Conservation (phyloP, 2,113 vertebrate species). For the Aramus guarauna region DNA sequence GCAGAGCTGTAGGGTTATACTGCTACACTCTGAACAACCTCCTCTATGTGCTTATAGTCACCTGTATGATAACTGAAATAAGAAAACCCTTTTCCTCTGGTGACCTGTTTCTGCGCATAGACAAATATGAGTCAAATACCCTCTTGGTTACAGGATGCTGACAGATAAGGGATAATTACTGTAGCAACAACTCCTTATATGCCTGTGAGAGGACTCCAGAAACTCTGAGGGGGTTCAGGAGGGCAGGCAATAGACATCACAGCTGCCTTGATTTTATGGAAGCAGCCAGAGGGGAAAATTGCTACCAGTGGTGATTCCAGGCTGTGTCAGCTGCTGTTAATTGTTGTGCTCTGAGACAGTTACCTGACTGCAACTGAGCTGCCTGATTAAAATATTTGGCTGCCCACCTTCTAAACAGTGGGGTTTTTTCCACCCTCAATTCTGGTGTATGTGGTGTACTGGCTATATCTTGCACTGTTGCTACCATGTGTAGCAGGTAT, state of each 20-base stretch:
- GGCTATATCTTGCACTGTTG: not conserved
- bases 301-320: not conserved
- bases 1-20: not conserved
- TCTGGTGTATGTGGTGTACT: not conserved
- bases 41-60: not conserved
- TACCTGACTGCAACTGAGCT: not conserved
- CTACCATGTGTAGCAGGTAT: not conserved
- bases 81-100: not conserved
- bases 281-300: not conserved
- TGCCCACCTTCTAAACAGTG: not conserved
- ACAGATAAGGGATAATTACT: not conserved
- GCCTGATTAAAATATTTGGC: not conserved
- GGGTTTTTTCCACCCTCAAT: fast-evolving
- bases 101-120: not conserved
- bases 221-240: not conserved
- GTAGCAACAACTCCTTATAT: not conserved
- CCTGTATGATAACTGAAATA: not conserved
- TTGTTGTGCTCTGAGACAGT: not conserved
- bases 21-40: not conserved
- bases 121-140: not conserved
- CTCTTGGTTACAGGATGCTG: not conserved
- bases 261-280: not conserved
- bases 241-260: not conserved
- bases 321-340: conserved; percentile 23
- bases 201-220: not conserved